Conservation (phyloP, 2,113 vertebrate genomes). For the Lophochroa leadbeateri region DNA sequence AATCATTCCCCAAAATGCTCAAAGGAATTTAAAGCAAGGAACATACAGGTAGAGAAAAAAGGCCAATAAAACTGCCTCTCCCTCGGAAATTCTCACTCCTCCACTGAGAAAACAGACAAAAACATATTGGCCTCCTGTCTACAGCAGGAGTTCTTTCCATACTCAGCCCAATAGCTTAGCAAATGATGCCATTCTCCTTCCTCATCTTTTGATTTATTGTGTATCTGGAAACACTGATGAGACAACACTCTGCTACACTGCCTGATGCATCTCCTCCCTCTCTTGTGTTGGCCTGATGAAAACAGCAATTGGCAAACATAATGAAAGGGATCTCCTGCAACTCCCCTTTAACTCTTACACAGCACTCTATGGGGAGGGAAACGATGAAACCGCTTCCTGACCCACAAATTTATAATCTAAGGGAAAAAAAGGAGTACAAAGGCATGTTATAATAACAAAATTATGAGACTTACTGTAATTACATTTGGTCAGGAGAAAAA, state of each 20-base stretch:
- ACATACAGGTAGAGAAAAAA: neutral
- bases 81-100: neutral
- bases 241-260: neutral
- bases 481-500: neutral
- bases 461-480: neutral
- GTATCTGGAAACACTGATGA: neutral
- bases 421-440: neutral
- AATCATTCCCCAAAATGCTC: neutral
- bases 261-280: neutral
- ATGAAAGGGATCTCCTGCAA: neutral
- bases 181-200: neutral
- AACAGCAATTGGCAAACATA: neutral
- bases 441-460: neutral
- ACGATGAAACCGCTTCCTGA: neutral
- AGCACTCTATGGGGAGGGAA: neutral
- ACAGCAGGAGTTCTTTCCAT: neutral
- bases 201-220: neutral
- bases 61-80: neutral
- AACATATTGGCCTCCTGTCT: neutral
- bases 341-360: neutral
- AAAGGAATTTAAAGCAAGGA: neutral
- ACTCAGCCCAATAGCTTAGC: neutral
- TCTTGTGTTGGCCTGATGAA: neutral
- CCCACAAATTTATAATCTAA: neutral
- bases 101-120: neutral